phyloP scores from a whole-genome alignment of 2,888 invertebrate genomes.

The Xylota segnis region DNA sequence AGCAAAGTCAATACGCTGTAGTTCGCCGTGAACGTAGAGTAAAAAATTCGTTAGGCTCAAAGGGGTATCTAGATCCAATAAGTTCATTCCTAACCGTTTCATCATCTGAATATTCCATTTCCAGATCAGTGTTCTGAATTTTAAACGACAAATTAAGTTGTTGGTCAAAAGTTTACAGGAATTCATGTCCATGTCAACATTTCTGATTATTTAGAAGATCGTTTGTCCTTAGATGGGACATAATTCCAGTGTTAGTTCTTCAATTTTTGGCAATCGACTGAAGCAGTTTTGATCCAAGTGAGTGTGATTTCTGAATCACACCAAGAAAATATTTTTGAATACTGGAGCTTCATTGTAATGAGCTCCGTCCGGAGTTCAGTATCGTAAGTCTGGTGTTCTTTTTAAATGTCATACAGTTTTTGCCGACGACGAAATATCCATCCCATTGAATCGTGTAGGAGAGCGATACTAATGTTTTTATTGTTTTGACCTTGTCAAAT shows the following conservation, averaged over 20 bases:
- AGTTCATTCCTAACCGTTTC: conserved; percentile 10
- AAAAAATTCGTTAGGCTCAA: too few relatives aligned
- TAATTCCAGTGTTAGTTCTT: conserved; percentile 9
- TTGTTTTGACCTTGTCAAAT: background rate
- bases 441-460: conserved; percentile 5
- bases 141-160: background rate
- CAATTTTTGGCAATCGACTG: conserved; percentile 16
- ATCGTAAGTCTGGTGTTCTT: background rate
- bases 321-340: background rate
- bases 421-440: conserved; percentile 5
- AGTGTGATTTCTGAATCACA: conserved; percentile 31
- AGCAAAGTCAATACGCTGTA: too few relatives aligned
- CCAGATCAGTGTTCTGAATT: background rate
- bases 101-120: background rate
- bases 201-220: background rate
- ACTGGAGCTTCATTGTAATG: background rate
- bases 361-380: background rate
- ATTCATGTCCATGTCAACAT: background rate
- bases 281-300: background rate
- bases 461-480: conserved; percentile 14
- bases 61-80: conserved; percentile 31
- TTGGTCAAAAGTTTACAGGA: background rate
- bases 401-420: conserved; percentile 4
- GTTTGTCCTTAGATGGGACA: conserved; percentile 7
- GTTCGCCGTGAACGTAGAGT: too few relatives aligned